A percentile compares a stretch with the other conserved stretches of the same genome.
Evolutionary conservation across 2,888 invertebrate species (phyloP).

Genomic region (Folsomia candida): DNA sequence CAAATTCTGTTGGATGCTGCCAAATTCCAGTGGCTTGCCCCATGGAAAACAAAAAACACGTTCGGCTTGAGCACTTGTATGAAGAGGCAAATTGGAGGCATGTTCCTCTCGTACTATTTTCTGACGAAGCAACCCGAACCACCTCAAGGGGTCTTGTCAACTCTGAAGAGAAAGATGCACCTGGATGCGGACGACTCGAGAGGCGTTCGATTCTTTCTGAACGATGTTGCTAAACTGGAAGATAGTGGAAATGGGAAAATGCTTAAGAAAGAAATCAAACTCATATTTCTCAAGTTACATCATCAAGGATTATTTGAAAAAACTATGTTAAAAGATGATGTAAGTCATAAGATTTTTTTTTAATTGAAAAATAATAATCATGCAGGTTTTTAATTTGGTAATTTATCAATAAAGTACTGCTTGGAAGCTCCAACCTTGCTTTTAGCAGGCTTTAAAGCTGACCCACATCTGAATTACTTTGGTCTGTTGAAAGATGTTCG

Average conservation of each 20-base stretch:
- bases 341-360: neutral
- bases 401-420: neutral
- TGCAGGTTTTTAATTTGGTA: neutral
- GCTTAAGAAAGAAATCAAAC: neutral
- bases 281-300: neutral
- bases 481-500: constrained; percentile 1
- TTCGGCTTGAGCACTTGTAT: neutral
- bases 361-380: neutral
- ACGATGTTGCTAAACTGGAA: neutral
- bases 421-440: neutral
- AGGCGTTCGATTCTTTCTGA: neutral
- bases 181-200: neutral
- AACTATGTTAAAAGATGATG: neutral
- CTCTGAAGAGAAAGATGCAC: neutral
- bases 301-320: neutral
- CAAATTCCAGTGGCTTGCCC: neutral
- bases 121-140: neutral
- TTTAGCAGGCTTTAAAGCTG: neutral
- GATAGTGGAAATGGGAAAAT: neutral
- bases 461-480: neutral
- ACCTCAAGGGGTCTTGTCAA: neutral
- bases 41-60: neutral
- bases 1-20: neutral
- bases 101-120: neutral
- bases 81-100: neutral